phyloP scores from a whole-genome alignment of 2,113 vertebrate species.

The Candoia aspera region DNA sequence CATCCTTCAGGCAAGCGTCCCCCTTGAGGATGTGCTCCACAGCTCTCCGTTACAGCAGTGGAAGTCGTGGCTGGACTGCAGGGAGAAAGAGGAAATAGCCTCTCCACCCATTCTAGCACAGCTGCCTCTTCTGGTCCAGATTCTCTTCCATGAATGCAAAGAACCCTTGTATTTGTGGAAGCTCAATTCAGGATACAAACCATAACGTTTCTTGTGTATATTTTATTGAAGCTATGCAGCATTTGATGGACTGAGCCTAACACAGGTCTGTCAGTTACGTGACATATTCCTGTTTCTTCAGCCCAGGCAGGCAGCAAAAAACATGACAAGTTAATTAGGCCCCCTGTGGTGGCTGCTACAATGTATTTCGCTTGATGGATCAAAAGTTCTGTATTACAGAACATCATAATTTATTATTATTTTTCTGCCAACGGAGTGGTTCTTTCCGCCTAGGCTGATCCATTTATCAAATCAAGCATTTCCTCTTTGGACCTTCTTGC shows the following conservation, averaged over 20 bases:
- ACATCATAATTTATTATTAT: not conserved
- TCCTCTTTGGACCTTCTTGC: constrained; percentile 20
- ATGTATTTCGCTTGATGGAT: not conserved
- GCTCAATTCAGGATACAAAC: not conserved
- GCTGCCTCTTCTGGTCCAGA: not conserved
- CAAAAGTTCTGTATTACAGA: not conserved
- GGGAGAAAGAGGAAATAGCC: too few species aligned
- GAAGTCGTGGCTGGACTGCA: too few species aligned
- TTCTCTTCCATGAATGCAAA: not conserved
- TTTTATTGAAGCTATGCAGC: not conserved
- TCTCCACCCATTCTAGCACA: not conserved
- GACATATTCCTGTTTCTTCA: not conserved
- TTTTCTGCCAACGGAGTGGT: not conserved
- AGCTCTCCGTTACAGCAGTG: not conserved
- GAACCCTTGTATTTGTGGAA: not conserved
- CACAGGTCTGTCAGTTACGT: not conserved
- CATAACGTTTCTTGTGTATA: not conserved
- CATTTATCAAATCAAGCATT: not conserved
- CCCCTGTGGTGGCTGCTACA: not conserved
- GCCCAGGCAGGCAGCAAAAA: not conserved
- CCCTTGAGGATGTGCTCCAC: not conserved
- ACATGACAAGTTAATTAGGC: not conserved
- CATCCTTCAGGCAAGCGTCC: not conserved
- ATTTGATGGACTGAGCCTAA: not conserved
- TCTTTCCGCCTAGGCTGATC: constrained; percentile 22